Evolutionary conservation across 2,888 invertebrate genomes (phyloP).

Genomic region (Andrena bucephala): DNA sequence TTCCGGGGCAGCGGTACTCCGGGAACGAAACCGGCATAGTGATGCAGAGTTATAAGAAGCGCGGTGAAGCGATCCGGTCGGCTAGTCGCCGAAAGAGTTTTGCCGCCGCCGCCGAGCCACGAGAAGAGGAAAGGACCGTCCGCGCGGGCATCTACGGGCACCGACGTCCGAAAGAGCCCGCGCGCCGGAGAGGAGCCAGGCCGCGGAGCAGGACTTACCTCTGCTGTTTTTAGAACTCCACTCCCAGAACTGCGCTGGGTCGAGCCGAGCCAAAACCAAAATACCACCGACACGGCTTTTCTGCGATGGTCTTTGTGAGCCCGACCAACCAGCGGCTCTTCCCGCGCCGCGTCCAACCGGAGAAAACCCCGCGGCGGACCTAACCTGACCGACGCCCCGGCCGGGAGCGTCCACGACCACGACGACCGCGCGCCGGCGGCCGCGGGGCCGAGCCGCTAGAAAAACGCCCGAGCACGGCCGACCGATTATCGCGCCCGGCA

Average conservation of each 20-base stretch:
- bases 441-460: conserved; percentile 4
- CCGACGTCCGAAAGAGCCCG: neutral
- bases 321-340: conserved; percentile 67
- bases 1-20: conserved; percentile 66
- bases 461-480: neutral
- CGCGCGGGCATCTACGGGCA: neutral
- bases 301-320: conserved; percentile 65
- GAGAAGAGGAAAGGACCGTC: conserved; percentile 21
- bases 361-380: conserved; percentile 44
- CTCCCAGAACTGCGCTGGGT: conserved; percentile 84
- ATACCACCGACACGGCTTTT: conserved; percentile 82
- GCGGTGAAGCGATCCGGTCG: conserved; percentile 69
- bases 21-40: conserved; percentile 71
- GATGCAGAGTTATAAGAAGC: conserved; percentile 70
- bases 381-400: conserved; percentile 57
- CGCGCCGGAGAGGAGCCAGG: conserved; percentile 5
- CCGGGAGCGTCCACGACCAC: conserved; percentile 33
- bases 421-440: conserved; percentile 21
- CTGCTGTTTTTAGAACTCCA: conserved; percentile 85
- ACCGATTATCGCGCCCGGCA: conserved; percentile 4
- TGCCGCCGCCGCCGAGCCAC: conserved; percentile 47
- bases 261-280: conserved; percentile 85
- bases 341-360: conserved; percentile 66
- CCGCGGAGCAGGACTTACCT: conserved; percentile 82
- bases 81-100: conserved; percentile 68